phyloP scores from a whole-genome alignment of 2,888 invertebrate genomes.

The Fabriciana adippe region DNA sequence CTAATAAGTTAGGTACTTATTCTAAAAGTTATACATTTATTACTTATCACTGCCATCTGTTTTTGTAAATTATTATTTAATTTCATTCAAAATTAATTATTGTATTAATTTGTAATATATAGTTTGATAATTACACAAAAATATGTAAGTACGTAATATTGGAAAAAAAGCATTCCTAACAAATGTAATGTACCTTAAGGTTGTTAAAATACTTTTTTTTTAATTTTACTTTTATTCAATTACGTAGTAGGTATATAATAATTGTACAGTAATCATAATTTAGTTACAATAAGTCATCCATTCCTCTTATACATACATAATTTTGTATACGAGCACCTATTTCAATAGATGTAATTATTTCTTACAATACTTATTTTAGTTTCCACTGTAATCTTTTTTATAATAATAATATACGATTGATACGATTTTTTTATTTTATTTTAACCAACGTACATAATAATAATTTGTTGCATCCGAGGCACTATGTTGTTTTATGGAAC shows the following conservation, averaged over 20 bases:
- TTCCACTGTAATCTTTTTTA: conserved; percentile 16
- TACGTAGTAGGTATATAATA: background rate
- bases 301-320: conserved; percentile 2
- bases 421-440: too few relatives aligned
- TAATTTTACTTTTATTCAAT: conserved; percentile 1
- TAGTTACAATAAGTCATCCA: background rate
- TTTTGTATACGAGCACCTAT: conserved; percentile 12
- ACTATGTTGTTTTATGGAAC: too few relatives aligned
- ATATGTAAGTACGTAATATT: too few relatives aligned
- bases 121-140: background rate
- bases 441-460: too few relatives aligned
- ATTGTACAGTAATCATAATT: conserved; percentile 7
- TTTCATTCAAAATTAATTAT: background rate
- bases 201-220: background rate
- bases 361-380: conserved; percentile 3
- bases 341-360: background rate
- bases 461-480: too few relatives aligned
- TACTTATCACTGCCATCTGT: conserved; percentile 15
- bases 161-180: too few relatives aligned
- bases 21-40: background rate
- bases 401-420: conserved; percentile 11
- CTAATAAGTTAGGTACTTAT: background rate
- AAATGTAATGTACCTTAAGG: too few relatives aligned
- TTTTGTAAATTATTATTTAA: conserved; percentile 21
- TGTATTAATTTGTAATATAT: background rate